A percentile compares a stretch with the other conserved stretches of the same genome.
These are phyloP conservation scores for Cariama cristata DNA, from an alignment of 2,113 vertebrate species.

Conservation along the genomic window DNA sequence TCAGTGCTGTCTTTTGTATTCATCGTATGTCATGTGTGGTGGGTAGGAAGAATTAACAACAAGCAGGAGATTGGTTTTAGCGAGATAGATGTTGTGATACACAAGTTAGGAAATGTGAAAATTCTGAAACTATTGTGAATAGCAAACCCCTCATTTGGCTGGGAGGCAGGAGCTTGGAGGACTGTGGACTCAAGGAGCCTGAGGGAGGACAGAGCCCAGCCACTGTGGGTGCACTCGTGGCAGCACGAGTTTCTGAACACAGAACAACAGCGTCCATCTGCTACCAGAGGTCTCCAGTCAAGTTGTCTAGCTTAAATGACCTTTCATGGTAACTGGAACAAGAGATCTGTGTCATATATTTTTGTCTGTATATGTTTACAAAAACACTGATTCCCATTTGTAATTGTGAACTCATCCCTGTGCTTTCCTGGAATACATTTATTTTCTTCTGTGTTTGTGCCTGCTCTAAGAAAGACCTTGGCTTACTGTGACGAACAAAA, in stretches of 20 bases:
- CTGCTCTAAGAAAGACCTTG: conserved; percentile 14
- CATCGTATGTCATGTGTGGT: accelerated
- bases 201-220: not conserved
- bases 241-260: not conserved
- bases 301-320: not conserved
- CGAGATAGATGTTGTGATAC: not conserved
- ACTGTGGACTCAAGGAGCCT: not conserved
- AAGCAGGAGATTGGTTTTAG: not conserved
- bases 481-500: not conserved
- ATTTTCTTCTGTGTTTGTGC: not conserved
- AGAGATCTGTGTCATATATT: not conserved
- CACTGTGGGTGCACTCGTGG: accelerated
- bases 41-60: not conserved
- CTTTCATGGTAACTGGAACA: not conserved
- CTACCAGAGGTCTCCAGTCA: not conserved
- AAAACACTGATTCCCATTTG: not conserved
- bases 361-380: not conserved
- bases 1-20: not conserved
- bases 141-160: not conserved
- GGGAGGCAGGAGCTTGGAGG: not conserved
- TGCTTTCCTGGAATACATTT: conserved; percentile 22
- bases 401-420: not conserved
- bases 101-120: not conserved
- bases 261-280: not conserved
- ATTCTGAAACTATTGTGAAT: not conserved